Base-by-base conservation (phyloP, 2,797 vertebrate genomes). In the Esox lucius region DNA sequence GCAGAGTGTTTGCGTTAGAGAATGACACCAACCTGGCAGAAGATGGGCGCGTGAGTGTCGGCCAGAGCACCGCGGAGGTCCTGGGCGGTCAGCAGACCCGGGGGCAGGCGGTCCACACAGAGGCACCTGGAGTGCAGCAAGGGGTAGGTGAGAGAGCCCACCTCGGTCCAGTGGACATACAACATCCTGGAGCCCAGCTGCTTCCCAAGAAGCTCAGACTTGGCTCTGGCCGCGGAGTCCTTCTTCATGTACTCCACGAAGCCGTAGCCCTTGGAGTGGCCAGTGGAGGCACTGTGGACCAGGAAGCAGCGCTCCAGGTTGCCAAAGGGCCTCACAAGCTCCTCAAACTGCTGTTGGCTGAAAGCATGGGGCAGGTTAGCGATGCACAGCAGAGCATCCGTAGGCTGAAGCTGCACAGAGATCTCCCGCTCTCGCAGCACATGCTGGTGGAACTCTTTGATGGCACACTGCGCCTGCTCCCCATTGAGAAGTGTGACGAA, bases 221-320 rank as follows among this genome's bases (percentile, higher is more conserved):
- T 98, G 62, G 97, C 97, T 0, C 97, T 84, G 51, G 97, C 96
- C 0, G 97, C 97, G 0, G 96, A 96, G 85, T 98, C 97, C 86
- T 97, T 98, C 86, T 98, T 98, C 97, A 98, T 98, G 83, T 96
- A 98, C 84, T 98, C 97, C 28, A 97, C 97, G 0, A 98, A 98
- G 61, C 97, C 97, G 0, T 98, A 98, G 56, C 97, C 96, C 82
- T 98, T 98, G 28, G 97, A 97, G 67, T 95, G 96, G 16, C 97
- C 97, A 0, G 93, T 95, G 59, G 81, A 59, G 15, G 91, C 78
- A 0, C 95, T 96, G 90, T 97, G 96, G 7, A 98, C 96, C 86
- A 98, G 88, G 81, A 98, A 98, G 86, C 97, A 98, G 51, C 97
- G 95, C 79, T 98, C 97, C 75, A 97, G 84, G 90, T 96, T 97